A percentile compares a stretch with the other conserved stretches of the same genome.
phyloP scores from a whole-genome alignment of 2,888 invertebrate genomes.

The Drosophila kambysellisi region DNA sequence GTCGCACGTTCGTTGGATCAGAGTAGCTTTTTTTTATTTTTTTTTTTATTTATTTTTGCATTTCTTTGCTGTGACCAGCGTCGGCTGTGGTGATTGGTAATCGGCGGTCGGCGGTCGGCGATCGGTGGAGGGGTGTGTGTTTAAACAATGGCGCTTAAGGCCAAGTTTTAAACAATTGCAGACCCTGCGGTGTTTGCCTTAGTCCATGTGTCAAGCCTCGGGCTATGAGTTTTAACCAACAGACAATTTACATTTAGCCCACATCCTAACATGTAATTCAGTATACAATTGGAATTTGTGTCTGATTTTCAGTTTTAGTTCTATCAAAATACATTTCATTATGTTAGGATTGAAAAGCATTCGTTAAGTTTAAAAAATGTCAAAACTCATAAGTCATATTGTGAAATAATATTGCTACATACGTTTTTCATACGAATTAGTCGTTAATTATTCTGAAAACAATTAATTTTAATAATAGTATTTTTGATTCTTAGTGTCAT shows the following conservation, averaged over 20 bases:
- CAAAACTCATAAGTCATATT: neutral
- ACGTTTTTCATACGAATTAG: too few relatives aligned
- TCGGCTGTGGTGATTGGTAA: neutral
- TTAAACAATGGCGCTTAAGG: constrained; percentile 2
- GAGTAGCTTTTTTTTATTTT: neutral
- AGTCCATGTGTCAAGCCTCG: neutral
- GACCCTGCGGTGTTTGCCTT: neutral
- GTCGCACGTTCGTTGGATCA: constrained; percentile 1
- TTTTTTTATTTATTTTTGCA: neutral
- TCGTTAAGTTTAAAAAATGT: neutral
- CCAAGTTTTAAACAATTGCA: constrained; percentile 3
- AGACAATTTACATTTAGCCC: neutral
- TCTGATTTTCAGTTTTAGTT: neutral
- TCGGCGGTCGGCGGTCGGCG: constrained; percentile 3
- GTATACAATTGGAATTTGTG: neutral
- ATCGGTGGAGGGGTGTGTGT: constrained; percentile 6
- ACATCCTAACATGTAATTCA: neutral
- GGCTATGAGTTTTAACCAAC: neutral
- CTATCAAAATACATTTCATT: neutral
- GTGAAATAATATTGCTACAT: neutral
- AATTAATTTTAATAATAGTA: neutral
- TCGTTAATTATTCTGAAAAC: neutral
- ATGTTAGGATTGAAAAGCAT: neutral
- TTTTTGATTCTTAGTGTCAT: neutral
- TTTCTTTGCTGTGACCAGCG: neutral